Base-by-base conservation (phyloP, 92 coral and sea anemone genomes). In the Meandrina meandrites region DNA sequence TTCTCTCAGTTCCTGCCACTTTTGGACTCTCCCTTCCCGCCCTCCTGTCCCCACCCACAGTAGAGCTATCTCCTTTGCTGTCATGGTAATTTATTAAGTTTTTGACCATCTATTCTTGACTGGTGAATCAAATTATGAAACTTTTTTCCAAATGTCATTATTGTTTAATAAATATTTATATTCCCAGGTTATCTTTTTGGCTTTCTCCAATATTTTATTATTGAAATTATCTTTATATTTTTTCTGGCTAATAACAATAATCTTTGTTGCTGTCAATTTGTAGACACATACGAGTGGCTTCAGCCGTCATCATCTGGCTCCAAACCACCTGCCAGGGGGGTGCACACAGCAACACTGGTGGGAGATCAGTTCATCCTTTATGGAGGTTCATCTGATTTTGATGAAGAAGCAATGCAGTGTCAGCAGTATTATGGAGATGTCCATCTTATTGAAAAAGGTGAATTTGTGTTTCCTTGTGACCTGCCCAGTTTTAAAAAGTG, bases 321-420 rank as follows among this genome's bases (percentile, higher is more conserved):
- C 17, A 76, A 80, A 15, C 97, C 95, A 0, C 34, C 53, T 60
- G 90, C 92, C 84, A 92, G 97, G 85, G 97, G 95, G 81, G 92
- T 92, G 27, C 95, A 92, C 71, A 90, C 91, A 74, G 79, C 89
- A 22, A 79, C 87, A 8, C 85, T 90, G 50, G 95, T 92, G 6
- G 89, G 88, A 51, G 90, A 89, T 78, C 85, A 83, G 54, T 80
- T 94, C 31, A 82, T 92, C 27, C 67, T 94, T 28, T 94, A 78
- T 90, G 97, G 97, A 12, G 97, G 97, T n/a, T 94, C 97, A 22
- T 92, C 97, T 19, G 89, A 85, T 35, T 94, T 94, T 94, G 95
- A 94, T 73, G 69, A 56, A 31, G 89, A 87, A 85, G 86, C 93
- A 70, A 90, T 94, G 94, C 97, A 94, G 76, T 90, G 92, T 37